Evolutionary conservation across 2,888 invertebrate genomes (phyloP), one percentile per base, ranked within the genome.

Genomic region (Diarsia rubi): DNA sequence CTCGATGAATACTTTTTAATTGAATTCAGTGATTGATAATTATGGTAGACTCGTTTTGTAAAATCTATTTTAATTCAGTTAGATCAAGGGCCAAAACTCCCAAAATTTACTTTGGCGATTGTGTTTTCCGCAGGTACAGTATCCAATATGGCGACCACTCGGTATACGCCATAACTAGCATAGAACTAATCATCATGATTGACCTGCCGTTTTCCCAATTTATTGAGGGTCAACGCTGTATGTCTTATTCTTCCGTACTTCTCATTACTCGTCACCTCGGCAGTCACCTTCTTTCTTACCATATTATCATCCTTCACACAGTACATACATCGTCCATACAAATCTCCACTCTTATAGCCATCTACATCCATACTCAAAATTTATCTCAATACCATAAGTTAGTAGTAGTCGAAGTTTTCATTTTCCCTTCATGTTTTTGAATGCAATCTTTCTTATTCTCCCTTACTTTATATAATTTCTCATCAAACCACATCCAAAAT

Each of bases 1-100:
- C 37, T 37, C 1, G 37, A 37, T 8, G 8, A 37, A 37, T 37
- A 8, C 37, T 37, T 37, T 37, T 37, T 8, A 37, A 47, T 67
- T 31, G 3, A 60, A 24, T 68, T 67, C 24, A 52, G 44, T 73
- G 21, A 67, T 72, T 52, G 27, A 71, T 57, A n/a, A n/a, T n/a
- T n/a, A 49, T 44, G 19, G 11, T 64, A 9, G 62, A 21, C 31
- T 12, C 31, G 64, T 59, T 71, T 59, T 47, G 14, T 27, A 5
- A 16, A 59, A 63, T 62, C 27, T 45, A 11, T 2, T n/a, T n/a
- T 19, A 27, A 44, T 12, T 54, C 4, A 2, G n/a, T 3, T 37
- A 60, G 6, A 37, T 37, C 31, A 60, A 21, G 1, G 19, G 19
- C 11, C 11, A 21, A 59, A 21, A 31, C n/a, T 52, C n/a, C 21